Evolutionary conservation across 92 coral and sea anemone genomes (phyloP).

Genomic region (Epizoanthus illoricatus): DNA sequence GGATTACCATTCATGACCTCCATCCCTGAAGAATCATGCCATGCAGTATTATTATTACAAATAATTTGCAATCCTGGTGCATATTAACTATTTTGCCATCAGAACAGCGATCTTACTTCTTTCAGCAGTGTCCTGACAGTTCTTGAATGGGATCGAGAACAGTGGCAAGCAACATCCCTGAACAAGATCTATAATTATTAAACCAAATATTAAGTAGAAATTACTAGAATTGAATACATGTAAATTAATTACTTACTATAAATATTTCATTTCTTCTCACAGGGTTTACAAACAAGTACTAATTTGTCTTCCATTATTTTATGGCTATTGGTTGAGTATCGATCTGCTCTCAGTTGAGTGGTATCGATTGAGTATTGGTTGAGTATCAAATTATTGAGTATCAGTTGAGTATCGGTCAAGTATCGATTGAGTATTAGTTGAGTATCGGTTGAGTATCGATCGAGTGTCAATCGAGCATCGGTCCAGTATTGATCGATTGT

Average conservation of each 20-base stretch:
- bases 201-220: not conserved
- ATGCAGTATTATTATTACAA: not conserved
- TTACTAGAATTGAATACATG: not conserved
- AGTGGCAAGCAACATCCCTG: slow-evolving; percentile 48
- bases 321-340: no score
- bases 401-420: no score
- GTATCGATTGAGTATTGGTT: no score
- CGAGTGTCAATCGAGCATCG: no score
- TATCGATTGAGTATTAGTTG: no score
- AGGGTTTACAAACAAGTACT: not conserved
- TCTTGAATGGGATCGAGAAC: slow-evolving; percentile 82
- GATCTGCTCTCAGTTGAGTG: no score
- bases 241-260: not conserved
- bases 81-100: not conserved
- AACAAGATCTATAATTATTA: not conserved
- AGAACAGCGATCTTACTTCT: slow-evolving; percentile 36
- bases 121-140: slow-evolving; percentile 73
- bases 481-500: no score
- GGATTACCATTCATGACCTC: no score
- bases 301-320: no score
- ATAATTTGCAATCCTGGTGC: not conserved
- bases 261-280: not conserved
- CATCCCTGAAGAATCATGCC: not conserved
- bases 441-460: no score
- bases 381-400: no score